Percentiles rank a stretch among this genome's conserved stretches.
Evolutionary conservation across 2,888 invertebrate genomes (phyloP).

Genomic region (Lymantria monacha): DNA sequence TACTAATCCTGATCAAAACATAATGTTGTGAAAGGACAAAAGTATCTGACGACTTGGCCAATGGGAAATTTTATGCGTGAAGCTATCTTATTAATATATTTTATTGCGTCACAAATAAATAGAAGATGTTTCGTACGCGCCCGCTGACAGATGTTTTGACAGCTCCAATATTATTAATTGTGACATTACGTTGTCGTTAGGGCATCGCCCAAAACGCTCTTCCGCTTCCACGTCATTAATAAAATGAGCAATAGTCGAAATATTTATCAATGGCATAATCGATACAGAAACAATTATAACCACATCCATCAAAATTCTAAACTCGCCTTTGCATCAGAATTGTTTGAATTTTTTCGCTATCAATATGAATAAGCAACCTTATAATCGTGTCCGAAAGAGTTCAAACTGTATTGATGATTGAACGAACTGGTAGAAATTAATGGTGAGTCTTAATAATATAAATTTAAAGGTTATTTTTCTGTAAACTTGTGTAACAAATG

Average conservation of each 20-base stretch:
- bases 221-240: slow-evolving; percentile 80
- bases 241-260: slow-evolving; percentile 81
- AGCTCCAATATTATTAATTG: slow-evolving; percentile 78
- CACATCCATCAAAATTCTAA: slow-evolving; percentile 80
- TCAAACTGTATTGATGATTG: slow-evolving; percentile 37
- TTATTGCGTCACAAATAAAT: slow-evolving; percentile 63
- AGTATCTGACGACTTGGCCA: no score
- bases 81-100: slow-evolving; percentile 35
- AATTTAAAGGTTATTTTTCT: slow-evolving; percentile 44
- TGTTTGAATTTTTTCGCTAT: slow-evolving; percentile 42
- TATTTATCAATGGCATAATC: slow-evolving; percentile 83
- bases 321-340: slow-evolving; percentile 54
- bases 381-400: slow-evolving; percentile 36
- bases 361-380: slow-evolving; percentile 40
- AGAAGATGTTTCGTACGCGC: slow-evolving; percentile 40
- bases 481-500: slow-evolving; percentile 30
- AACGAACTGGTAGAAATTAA: slow-evolving; percentile 7
- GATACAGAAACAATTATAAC: slow-evolving; percentile 83
- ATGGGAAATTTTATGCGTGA: no score
- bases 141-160: slow-evolving; percentile 78
- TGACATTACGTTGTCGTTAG: slow-evolving; percentile 75
- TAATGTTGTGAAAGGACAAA: no score
- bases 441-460: slow-evolving; percentile 26
- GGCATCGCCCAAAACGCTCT: slow-evolving; percentile 68
- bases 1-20: no score